Base-by-base conservation (phyloP, 2,113 vertebrate genomes). In the Prionailurus bengalensis region DNA sequence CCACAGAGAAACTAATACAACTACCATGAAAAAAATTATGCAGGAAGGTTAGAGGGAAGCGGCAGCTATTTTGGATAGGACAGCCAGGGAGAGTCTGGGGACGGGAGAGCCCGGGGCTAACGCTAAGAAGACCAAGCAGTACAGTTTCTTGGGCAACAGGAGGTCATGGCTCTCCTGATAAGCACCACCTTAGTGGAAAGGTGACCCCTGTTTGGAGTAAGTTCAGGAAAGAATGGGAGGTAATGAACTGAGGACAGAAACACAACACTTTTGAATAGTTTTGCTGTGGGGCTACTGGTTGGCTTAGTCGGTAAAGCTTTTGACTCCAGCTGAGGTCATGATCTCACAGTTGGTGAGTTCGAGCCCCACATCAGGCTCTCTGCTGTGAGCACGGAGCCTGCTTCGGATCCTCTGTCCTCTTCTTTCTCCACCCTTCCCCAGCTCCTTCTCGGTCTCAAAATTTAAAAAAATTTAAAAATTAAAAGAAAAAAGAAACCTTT, bases 221-320 rank as follows among this genome's bases (percentile, higher is more conserved):
- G 58, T 74, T 65, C 29, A 36, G 42, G 4, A 93, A 27, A 58
- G 10, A 97, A 80, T 84, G 71, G 61, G 51, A 85, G 85, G 68
- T 74, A 31, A 70, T 29, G 31, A 88, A 71, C 89, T 83, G 14
- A 58, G 96, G 45, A 58, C 23, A 53, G 39, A 91, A 80, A 94
- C 95, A 31, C 17, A 39, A 65, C 71, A 97, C 15, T 39, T 96
- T 51, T 48, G 14, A 80, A 39, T 73, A 82, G 36, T 42, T 96
- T 63, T 84, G 8, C 29, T 80, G 58, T 66, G 58, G 58, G 58
- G 58, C 58, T 61, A 61, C 58, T 61, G 58, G 58, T 7, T 23
- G 58, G 7, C 58, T 61, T 61, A 61, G 58, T 23, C 7, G 3
- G 58, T 61, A 61, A 61, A 61, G 58, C 58, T 61, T 61, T 7